Conservation (phyloP, 1,140 invertebrate genomes). For the Chrysoperla carnea region DNA sequence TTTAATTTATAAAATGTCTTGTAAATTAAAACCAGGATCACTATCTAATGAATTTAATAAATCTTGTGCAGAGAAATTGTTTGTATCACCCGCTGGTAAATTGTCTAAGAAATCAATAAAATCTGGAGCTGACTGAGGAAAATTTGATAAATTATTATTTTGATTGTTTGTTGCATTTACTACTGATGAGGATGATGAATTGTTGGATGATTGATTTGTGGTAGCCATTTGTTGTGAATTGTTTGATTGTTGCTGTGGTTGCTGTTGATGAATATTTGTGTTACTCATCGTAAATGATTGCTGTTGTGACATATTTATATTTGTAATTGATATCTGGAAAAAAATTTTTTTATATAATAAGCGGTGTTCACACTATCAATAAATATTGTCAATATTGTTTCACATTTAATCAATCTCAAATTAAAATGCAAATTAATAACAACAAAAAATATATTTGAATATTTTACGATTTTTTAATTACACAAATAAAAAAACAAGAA, state of each 20-base stretch:
- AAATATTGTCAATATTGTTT: too few species aligned
- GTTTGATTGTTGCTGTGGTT: constrained; percentile 10
- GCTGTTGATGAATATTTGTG: constrained; percentile 19
- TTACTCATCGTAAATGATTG: constrained; percentile 37
- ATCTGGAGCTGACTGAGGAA: constrained; percentile 40
- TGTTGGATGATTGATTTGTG: constrained; percentile 10
- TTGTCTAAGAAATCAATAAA: constrained; percentile 69
- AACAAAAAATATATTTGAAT: too few species aligned
- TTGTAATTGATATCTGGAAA: constrained; percentile 34
- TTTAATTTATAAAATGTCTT: constrained; percentile 12
- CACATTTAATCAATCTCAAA: too few species aligned
- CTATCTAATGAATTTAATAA: constrained; percentile 49
- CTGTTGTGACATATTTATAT: constrained; percentile 43
- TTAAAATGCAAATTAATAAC: too few species aligned
- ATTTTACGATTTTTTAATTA: too few species aligned
- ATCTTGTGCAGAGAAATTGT: constrained; percentile 56
- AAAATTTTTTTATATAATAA: neutral
- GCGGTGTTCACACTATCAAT: too few species aligned
- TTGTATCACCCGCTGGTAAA: constrained; percentile 46
- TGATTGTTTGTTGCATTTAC: constrained; percentile 19
- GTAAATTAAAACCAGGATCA: constrained; percentile 30
- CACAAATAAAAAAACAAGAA: too few species aligned
- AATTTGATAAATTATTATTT: constrained; percentile 26
- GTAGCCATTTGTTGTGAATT: constrained; percentile 6
- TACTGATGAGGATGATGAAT: constrained; percentile 14